Evolutionary conservation across 2,888 invertebrate genomes (phyloP).

Genomic region (Leptinotarsa tumamoca): DNA sequence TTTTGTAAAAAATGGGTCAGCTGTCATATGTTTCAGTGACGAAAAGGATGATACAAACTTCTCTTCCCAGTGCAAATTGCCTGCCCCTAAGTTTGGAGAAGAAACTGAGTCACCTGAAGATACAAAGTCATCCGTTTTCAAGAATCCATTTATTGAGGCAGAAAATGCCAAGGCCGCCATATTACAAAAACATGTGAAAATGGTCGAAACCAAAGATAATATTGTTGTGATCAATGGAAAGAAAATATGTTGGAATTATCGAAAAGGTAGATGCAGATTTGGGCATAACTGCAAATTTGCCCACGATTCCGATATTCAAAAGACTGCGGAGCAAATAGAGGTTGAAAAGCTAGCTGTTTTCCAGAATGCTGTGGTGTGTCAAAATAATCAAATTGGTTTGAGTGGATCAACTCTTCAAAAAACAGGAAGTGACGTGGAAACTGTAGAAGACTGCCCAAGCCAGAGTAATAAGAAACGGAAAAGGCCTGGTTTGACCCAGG

Average conservation of each 20-base stretch:
- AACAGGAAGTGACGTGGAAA: slow-evolving; percentile 48
- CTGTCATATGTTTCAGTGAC: slow-evolving; percentile 62
- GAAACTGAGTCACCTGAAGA: slow-evolving; percentile 40
- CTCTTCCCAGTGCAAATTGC: slow-evolving; percentile 64
- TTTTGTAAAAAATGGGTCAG: slow-evolving; percentile 63
- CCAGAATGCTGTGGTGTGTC: slow-evolving; percentile 51
- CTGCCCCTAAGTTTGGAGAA: slow-evolving; percentile 72
- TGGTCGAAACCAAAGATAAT: slow-evolving; percentile 71
- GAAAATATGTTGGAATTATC: slow-evolving; percentile 93
- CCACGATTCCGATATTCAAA: slow-evolving; percentile 87
- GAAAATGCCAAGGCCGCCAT: slow-evolving; percentile 89
- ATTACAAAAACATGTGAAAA: slow-evolving; percentile 63
- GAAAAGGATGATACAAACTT: slow-evolving; percentile 46
- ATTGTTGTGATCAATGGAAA: slow-evolving; percentile 83
- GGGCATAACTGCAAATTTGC: slow-evolving; percentile 93
- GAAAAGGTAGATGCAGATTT: slow-evolving; percentile 90
- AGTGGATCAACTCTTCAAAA: slow-evolving; percentile 58
- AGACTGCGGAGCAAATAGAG: slow-evolving; percentile 72
- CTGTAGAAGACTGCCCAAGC: slow-evolving; percentile 48
- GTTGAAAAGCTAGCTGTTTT: slow-evolving; percentile 68
- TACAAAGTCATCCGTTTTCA: slow-evolving; percentile 81
- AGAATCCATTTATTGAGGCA: slow-evolving; percentile 87
- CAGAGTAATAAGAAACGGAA: slow-evolving; percentile 70
- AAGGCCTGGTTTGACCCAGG: slow-evolving; percentile 82
- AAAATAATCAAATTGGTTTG: slow-evolving; percentile 42